These are phyloP conservation scores for Peromyscus maniculatus DNA, from an alignment of 2,113 vertebrate species.

Conservation along the genomic window DNA sequence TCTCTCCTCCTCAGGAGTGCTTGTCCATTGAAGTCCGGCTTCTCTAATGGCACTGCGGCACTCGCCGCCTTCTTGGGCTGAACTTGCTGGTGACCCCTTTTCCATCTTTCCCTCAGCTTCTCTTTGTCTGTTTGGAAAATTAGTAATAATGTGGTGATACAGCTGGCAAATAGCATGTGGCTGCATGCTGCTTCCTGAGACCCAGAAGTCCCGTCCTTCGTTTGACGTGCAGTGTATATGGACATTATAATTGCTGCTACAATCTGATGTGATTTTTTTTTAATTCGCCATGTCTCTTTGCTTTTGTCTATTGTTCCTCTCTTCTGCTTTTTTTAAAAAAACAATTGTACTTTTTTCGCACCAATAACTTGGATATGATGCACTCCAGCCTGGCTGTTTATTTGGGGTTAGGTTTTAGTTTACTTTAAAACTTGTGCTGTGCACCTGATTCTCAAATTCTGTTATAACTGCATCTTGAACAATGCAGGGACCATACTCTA, in stretches of 20 bases:
- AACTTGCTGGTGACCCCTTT: neutral
- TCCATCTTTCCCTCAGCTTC: neutral
- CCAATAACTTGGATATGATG: neutral
- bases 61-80: neutral
- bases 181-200: neutral
- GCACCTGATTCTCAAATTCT: rapidly evolving
- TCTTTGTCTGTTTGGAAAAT: neutral
- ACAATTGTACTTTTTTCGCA: neutral
- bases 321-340: neutral
- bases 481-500: neutral
- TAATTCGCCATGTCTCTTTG: neutral
- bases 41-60: neutral
- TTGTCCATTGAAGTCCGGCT: neutral
- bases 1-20: neutral
- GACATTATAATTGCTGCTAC: neutral
- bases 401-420: neutral
- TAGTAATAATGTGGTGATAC: neutral
- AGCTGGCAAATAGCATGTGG: neutral
- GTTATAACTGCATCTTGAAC: neutral
- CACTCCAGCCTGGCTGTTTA: neutral
- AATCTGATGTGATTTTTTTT: neutral
- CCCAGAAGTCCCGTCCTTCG: neutral
- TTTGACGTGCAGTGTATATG: neutral
- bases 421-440: neutral
- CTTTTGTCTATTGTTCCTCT: neutral